These are phyloP conservation scores for Thomomys bottae DNA, from an alignment of 2,113 vertebrate species.

Conservation along the genomic window DNA sequence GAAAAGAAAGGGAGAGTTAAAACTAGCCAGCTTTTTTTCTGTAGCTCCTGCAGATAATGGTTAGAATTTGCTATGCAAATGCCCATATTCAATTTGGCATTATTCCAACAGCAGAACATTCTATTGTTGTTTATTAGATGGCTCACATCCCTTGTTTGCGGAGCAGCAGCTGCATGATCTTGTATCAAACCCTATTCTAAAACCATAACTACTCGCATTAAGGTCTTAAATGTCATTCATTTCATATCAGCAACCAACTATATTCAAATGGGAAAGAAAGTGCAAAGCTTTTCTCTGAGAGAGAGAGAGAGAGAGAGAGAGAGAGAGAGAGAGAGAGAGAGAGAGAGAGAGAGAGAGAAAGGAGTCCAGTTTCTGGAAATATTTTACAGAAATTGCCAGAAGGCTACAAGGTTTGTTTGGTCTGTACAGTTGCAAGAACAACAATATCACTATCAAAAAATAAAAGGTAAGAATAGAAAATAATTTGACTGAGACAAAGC, in stretches of 20 bases:
- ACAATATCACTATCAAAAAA: constrained; percentile 1
- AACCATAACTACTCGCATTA: constrained; percentile 52
- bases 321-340: too few species aligned
- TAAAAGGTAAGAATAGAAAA: not conserved
- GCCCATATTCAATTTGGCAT: constrained; percentile 44
- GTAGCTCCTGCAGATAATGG: constrained; percentile 35
- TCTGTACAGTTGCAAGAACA: constrained; percentile 34
- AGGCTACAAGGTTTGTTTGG: not conserved
- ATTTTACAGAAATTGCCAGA: constrained; percentile 36
- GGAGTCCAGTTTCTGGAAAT: constrained; percentile 6
- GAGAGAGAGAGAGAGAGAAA: not conserved
- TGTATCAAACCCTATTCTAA: constrained; percentile 50
- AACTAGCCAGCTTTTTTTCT: not conserved
- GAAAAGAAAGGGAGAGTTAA: not conserved
- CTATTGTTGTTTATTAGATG: constrained; percentile 51
- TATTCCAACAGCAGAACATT: constrained; percentile 17
- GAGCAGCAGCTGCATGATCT: constrained; percentile 57
- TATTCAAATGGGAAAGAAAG: constrained; percentile 46
- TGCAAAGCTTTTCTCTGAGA: constrained; percentile 30
- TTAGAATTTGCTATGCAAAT: constrained; percentile 58
- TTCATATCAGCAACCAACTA: constrained; percentile 23
- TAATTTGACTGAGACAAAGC: not conserved
- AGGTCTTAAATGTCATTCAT: constrained; percentile 63
- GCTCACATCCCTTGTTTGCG: constrained; percentile 43
- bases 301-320: too few species aligned